A percentile compares a stretch with the other conserved stretches of the same genome.
These are phyloP conservation scores for Porites lutea DNA, from an alignment of 64 coral and sea anemone species.

Conservation along the genomic window DNA sequence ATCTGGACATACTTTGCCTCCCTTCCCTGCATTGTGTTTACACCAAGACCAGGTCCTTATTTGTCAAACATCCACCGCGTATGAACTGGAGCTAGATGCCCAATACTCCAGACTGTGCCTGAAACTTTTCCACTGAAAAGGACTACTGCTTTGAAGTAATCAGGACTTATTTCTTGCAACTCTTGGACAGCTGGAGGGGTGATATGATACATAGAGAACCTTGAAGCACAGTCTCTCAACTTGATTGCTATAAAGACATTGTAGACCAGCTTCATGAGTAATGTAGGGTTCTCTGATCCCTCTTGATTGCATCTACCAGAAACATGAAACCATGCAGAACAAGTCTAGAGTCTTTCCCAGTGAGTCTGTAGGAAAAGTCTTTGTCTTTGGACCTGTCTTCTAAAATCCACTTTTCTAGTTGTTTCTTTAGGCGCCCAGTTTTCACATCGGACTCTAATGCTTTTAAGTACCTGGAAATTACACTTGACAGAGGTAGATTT, in stretches of 20 bases:
- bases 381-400: conserved; percentile 66
- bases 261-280: conserved; percentile 54
- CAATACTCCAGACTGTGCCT: conserved; percentile 77
- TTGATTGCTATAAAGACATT: conserved; percentile 54
- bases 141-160: conserved; percentile 64
- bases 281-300: conserved; percentile 32
- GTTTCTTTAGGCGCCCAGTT: conserved; percentile 58
- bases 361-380: conserved; percentile 73
- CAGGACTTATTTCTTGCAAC: conserved; percentile 15
- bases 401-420: conserved; percentile 65
- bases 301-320: conserved; percentile 63
- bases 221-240: conserved; percentile 35
- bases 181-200: conserved; percentile 30
- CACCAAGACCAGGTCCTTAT: conserved; percentile 61
- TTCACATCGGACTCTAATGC: conserved; percentile 60
- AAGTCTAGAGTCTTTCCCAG: conserved; percentile 72
- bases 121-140: conserved; percentile 63
- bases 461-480: neutral
- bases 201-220: conserved; percentile 55
- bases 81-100: conserved; percentile 60
- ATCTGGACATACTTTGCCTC: conserved; percentile 79
- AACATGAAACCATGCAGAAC: conserved; percentile 76
- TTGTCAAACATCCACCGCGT: conserved; percentile 64
- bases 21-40: conserved; percentile 81
- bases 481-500: conserved; percentile 68